Percentiles rank a stretch among this genome's conserved stretches.
These are phyloP conservation scores for Dione juno DNA, from an alignment of 2,888 invertebrate species.

Conservation along the genomic window DNA sequence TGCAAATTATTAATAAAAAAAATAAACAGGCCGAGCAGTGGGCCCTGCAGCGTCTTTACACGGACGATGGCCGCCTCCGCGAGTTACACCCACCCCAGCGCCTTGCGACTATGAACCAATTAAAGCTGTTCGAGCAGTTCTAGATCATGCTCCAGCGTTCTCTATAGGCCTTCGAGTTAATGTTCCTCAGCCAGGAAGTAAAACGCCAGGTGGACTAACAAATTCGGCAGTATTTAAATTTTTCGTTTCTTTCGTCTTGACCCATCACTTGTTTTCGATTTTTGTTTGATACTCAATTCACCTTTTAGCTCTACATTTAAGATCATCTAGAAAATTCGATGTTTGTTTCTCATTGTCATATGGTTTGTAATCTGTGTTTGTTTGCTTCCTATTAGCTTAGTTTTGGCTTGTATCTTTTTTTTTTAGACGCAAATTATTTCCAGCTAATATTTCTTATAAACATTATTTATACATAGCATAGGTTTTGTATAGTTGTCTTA, in stretches of 20 bases:
- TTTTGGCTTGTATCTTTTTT: not conserved
- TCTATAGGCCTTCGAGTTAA: conserved; percentile 84
- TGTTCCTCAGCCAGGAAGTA: conserved; percentile 71
- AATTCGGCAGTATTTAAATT: conserved; percentile 14
- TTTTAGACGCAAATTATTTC: not conserved
- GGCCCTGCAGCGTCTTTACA: conserved; percentile 91
- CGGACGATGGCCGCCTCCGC: conserved; percentile 88
- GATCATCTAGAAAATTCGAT: too few relatives aligned
- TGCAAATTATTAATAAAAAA: not conserved
- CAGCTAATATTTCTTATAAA: not conserved
- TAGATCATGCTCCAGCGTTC: conserved; percentile 84
- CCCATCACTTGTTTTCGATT: conserved; percentile 18
- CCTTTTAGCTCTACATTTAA: not conserved
- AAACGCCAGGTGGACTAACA: conserved; percentile 79
- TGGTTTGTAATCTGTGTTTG: not conserved
- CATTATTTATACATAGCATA: not conserved
- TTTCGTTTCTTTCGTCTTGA: not conserved
- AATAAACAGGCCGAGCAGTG: conserved; percentile 83
- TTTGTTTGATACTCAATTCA: not conserved
- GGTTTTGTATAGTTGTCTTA: not conserved
- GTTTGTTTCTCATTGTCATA: not conserved
- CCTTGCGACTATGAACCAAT: conserved; percentile 95
- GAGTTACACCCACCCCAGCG: conserved; percentile 88
- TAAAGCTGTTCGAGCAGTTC: conserved; percentile 83
- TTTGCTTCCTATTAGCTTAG: not conserved